Base-by-base conservation (phyloP, 2,797 vertebrate genomes). In the Parauchenoglanis ngamensis region DNA sequence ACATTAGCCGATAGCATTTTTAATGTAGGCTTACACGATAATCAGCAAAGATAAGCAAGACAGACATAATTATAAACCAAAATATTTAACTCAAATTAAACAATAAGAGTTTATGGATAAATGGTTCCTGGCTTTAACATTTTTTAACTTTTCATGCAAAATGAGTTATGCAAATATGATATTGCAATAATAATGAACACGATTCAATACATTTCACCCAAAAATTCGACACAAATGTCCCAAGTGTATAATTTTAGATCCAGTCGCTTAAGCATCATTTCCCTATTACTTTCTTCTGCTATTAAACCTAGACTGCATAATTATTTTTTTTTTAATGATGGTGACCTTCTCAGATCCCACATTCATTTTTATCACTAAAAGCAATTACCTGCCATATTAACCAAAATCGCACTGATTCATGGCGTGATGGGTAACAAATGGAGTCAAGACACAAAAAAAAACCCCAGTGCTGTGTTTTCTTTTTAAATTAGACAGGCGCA, bases 401-500 rank as follows among this genome's bases (percentile, higher is more conserved):
- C 1, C 2, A 54, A 83, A 63, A 83, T 56, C 11, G 54, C 86
- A 15, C 57, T 15, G 56, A 52, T 44, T 46, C 35, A 10, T 54
- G 68, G 56, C 0, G 12, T 31, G 57, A 63, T 35, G 52, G 52
- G 28, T 11, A 57, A 57, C 52, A 12, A 87, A 63, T 31, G 8
- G 49, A 28, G 70, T 81, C 12, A 7, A 56, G 35, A 61, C n/a
- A 54, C 44, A 23, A 68, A 52, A n/a, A 46, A 52, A 54, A 54
- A 63, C 19, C 61, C 28, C 12, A 87, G 59, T 63, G 0, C 49
- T 35, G 68, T 87, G 54, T 76, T 85, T 80, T 79, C 40, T 85
- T 79, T 72, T 23, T 31, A 86, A 94, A 93, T 94, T 92, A 90
- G 87, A 92, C 90, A 87, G 80, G 88, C 65, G 49, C 82, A 85